phyloP scores from a whole-genome alignment of 2,113 vertebrate genomes.

The Ammodytes dubius region DNA sequence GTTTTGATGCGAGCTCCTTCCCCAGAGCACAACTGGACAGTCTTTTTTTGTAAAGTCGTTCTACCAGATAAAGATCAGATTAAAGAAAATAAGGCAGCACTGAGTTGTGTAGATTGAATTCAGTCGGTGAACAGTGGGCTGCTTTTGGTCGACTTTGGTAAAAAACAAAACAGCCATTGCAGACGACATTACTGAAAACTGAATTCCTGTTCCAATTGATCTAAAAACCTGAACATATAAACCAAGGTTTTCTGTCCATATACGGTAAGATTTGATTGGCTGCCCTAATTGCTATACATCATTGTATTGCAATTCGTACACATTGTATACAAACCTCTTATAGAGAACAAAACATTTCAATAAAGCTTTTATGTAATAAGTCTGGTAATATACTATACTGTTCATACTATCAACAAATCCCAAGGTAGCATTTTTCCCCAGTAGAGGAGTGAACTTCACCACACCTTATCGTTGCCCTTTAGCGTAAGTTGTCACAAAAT shows the following conservation, averaged over 20 bases:
- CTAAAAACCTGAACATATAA: background rate
- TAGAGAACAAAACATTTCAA: background rate
- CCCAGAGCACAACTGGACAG: conserved; percentile 1
- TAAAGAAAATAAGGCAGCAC: background rate
- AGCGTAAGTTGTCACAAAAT: conserved; percentile 3
- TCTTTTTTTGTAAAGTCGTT: conserved; percentile 19
- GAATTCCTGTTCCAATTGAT: background rate
- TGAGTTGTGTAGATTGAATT: conserved; percentile 2
- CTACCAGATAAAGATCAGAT: conserved; percentile 23
- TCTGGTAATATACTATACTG: background rate
- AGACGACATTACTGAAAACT: background rate
- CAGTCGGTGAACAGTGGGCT: background rate
- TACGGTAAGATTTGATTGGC: background rate
- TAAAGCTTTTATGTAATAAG: background rate
- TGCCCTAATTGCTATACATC: background rate
- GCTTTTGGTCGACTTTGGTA: background rate
- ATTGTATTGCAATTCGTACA: too few species aligned
- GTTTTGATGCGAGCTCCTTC: conserved; percentile 2
- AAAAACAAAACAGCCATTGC: background rate
- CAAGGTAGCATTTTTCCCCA: background rate
- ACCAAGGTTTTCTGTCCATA: background rate
- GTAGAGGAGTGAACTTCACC: background rate
- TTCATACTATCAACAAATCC: background rate
- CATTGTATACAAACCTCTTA: too few species aligned
- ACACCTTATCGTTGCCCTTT: conserved; percentile 39